phyloP scores from a whole-genome alignment of 2,113 vertebrate species.

The Papio anubis region DNA sequence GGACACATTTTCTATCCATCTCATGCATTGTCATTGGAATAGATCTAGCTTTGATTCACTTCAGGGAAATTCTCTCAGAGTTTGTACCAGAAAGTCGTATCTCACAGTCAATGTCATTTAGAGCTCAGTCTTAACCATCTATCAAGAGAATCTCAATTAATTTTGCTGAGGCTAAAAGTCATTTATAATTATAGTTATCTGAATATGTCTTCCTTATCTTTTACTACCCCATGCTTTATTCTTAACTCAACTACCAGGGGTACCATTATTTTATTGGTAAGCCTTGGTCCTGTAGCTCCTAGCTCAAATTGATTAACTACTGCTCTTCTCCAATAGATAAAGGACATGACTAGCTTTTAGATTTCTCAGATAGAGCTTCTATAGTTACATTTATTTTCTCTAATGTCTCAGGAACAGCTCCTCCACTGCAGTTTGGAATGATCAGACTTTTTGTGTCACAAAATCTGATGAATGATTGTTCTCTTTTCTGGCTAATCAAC shows the following conservation, averaged over 20 bases:
- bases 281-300: slow-evolving; percentile 22
- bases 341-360: slow-evolving; percentile 59
- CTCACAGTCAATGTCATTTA: slow-evolving; percentile 61
- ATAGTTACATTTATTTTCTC: slow-evolving; percentile 22
- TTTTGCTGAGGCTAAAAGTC: slow-evolving; percentile 69
- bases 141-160: slow-evolving; percentile 68
- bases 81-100: slow-evolving; percentile 52
- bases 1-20: slow-evolving; percentile 58
- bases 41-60: slow-evolving; percentile 60
- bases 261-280: slow-evolving; percentile 67
- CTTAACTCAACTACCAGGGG: not conserved
- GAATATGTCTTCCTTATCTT: slow-evolving; percentile 68
- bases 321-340: slow-evolving; percentile 47
- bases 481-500: slow-evolving; percentile 49
- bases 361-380: slow-evolving; percentile 48
- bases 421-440: not conserved
- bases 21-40: slow-evolving; percentile 39
- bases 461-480: slow-evolving; percentile 47
- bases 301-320: slow-evolving; percentile 70
- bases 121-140: slow-evolving; percentile 39
- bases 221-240: slow-evolving; percentile 50
- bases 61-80: slow-evolving; percentile 58
- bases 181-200: slow-evolving; percentile 71
- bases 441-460: slow-evolving; percentile 22
- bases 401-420: slow-evolving; percentile 26